Evolutionary conservation across 2,113 vertebrate genomes (phyloP).

Genomic region (Periophthalmus modestus): DNA sequence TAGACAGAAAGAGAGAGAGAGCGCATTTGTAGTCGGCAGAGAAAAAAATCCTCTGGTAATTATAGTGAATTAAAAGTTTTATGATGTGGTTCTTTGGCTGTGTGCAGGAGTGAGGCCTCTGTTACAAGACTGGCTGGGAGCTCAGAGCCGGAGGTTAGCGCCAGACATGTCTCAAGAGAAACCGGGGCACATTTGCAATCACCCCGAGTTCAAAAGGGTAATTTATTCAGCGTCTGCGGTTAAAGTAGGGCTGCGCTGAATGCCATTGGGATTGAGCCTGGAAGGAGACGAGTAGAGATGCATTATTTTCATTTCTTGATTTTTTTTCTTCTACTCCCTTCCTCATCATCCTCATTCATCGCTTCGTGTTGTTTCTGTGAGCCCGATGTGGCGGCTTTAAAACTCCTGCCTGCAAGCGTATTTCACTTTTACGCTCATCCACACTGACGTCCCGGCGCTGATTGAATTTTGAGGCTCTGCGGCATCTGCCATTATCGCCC

Average conservation of each 20-base stretch:
- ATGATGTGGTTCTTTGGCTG: constrained; percentile 43
- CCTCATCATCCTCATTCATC: constrained; percentile 48
- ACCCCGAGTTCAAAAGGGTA: constrained; percentile 79
- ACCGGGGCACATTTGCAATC: constrained; percentile 78
- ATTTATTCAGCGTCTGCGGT: constrained; percentile 79
- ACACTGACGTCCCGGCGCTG: constrained; percentile 70
- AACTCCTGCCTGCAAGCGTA: constrained; percentile 67
- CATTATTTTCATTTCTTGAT: constrained; percentile 63
- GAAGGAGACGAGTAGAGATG: constrained; percentile 58
- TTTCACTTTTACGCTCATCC: constrained; percentile 78
- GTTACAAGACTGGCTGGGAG: constrained; percentile 67
- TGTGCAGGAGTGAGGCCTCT: constrained; percentile 35
- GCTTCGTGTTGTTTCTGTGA: constrained; percentile 66
- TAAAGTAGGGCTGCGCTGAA: constrained; percentile 71
- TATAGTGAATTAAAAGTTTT: constrained; percentile 66
- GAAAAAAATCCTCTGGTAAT: constrained; percentile 46
- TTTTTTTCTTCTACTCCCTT: constrained; percentile 7
- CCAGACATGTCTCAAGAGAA: constrained; percentile 76
- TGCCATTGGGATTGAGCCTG: constrained; percentile 67
- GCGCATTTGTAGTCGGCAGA: constrained; percentile 13
- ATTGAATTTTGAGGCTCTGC: constrained; percentile 81
- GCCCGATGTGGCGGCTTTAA: constrained; percentile 67
- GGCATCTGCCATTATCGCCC: constrained; percentile 77
- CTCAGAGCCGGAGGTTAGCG: constrained; percentile 68
- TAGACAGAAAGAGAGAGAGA: constrained; percentile 18